Conservation (phyloP, 2,113 vertebrate genomes). For the Trogon melanurus region DNA sequence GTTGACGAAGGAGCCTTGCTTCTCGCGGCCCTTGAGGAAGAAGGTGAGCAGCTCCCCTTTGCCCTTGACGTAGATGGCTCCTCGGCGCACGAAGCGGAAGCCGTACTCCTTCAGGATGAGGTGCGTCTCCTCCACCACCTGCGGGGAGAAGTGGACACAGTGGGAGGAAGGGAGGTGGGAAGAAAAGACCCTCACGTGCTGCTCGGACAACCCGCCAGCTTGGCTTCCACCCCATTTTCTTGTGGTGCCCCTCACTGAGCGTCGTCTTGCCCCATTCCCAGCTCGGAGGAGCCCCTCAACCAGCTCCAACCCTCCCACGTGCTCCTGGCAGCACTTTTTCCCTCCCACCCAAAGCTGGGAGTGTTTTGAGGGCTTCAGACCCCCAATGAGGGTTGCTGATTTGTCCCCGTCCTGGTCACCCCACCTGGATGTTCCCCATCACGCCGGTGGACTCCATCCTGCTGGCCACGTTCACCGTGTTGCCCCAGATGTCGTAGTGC, state of each 20-base stretch:
- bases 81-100: slow-evolving; percentile 92
- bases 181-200: rapidly evolving
- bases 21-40: slow-evolving; percentile 93
- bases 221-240: not conserved
- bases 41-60: slow-evolving; percentile 95
- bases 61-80: slow-evolving; percentile 93
- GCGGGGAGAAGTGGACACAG: not conserved
- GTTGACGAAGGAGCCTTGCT: slow-evolving; percentile 86
- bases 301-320: rapidly evolving
- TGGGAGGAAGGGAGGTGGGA: not conserved
- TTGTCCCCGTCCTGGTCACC: not conserved
- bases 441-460: slow-evolving; percentile 97
- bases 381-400: rapidly evolving
- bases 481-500: slow-evolving; percentile 98
- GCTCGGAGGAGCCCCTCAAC: not conserved
- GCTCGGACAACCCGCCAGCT: not conserved
- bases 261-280: not conserved
- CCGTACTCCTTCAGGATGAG: slow-evolving; percentile 90
- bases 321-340: not conserved
- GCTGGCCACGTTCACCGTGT: slow-evolving; percentile 97
- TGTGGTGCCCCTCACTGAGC: not conserved
- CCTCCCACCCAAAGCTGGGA: not conserved
- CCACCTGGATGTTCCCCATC: slow-evolving; percentile 93
- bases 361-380: not conserved
- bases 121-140: slow-evolving; percentile 97